phyloP scores from a whole-genome alignment of 2,797 vertebrate genomes.

The Cyprinella venusta region DNA sequence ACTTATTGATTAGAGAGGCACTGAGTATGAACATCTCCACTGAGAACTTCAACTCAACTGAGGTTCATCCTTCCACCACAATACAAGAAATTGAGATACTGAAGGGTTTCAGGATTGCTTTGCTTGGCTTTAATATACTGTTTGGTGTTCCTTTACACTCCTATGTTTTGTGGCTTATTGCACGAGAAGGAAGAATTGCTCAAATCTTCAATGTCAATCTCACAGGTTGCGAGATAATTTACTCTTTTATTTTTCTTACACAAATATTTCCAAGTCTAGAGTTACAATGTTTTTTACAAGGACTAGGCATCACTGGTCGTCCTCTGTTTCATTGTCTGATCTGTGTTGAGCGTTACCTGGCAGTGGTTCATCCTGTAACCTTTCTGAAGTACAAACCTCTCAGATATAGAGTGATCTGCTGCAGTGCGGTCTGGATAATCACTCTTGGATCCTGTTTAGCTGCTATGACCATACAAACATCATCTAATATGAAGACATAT shows the following conservation, averaged over 20 bases:
- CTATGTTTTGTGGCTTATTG: slow-evolving; percentile 22
- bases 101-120: not conserved
- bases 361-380: slow-evolving; percentile 48
- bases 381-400: slow-evolving; percentile 43
- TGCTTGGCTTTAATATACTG: not conserved
- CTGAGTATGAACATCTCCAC: not conserved
- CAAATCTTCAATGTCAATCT: slow-evolving; percentile 18
- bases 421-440: slow-evolving; percentile 26
- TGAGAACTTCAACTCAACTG: not conserved
- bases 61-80: not conserved
- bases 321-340: slow-evolving; percentile 44
- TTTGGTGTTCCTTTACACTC: not conserved
- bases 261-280: not conserved
- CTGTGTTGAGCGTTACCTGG: slow-evolving; percentile 40
- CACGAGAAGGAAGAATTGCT: not conserved
- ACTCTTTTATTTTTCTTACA: not conserved
- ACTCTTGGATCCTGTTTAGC: not conserved
- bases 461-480: too few species aligned
- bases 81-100: not conserved
- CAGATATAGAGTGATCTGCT: slow-evolving; percentile 51
- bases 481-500: not conserved
- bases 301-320: not conserved
- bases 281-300: not conserved
- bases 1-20: not conserved
- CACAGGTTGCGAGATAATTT: not conserved